Evolutionary conservation across 2,888 invertebrate genomes (phyloP), one percentile per base, ranked within the genome.

Genomic region (Sphinx pinastri): DNA sequence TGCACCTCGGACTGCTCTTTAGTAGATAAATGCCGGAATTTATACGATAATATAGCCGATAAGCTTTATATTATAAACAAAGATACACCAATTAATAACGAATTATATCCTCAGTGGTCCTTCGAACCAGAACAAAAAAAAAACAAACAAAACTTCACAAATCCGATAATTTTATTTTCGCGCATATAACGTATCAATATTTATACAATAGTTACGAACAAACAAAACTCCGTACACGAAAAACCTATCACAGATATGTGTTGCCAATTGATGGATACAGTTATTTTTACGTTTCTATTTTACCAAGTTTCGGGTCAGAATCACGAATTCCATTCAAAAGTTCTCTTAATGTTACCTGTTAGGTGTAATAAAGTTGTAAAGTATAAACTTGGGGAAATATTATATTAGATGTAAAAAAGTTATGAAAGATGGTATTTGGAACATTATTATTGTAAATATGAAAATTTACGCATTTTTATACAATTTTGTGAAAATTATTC

Each of bases 311-410:
- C 71, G 75, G 79, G 78, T 73, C 75, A 71, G 67, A 71, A 72
- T 79, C 71, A 60, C 57, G 69, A 71, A 81, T 77, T 78, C 79
- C 79, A 81, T 81, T 81, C 79, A 60, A 78, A n/a, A 78, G 75
- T 77, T 81, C 71, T 63, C 63, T 49, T 19, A 63, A 63, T 63
- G 19, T 63, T 63, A 63, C 63, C 63, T 63, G 63, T 49, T 49
- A 63, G 58, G 19, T 54, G 16, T 58, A 13, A 63, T 63, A 63
- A 63, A 63, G 19, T 63, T 63, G 63, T 63, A 63, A 63, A 63
- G 63, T 63, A 63, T 19, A 47, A 58, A 58, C 31, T 58, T 58
- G 8, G 25, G 6, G 63, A 63, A n/a, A 63, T 63, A 63, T 60
- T 47, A 38, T 60, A 60, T 63, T 63, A 16, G 58, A 58, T 63